Conservation (phyloP, 1,140 invertebrate genomes). For the Lamellibrachia luymesi region DNA sequence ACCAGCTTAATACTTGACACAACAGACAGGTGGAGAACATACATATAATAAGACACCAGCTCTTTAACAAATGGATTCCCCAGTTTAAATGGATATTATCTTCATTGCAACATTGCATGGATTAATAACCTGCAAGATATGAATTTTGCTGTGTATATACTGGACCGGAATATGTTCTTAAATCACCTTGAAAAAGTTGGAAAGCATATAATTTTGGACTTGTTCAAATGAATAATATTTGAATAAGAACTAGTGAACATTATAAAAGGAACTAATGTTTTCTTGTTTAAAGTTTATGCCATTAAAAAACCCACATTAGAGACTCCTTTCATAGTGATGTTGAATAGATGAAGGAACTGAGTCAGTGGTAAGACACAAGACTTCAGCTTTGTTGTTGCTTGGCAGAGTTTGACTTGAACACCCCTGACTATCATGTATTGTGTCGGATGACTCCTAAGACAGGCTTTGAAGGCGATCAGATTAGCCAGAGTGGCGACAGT, state of each 20-base stretch:
- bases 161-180: no score
- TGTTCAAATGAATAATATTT: neutral
- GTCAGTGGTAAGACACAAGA: neutral
- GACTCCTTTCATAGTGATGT: neutral
- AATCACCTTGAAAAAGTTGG: neutral
- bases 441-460: neutral
- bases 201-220: neutral
- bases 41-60: neutral
- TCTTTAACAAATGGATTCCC: neutral
- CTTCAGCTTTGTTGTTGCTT: neutral
- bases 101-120: no score
- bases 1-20: neutral
- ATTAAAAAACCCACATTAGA: neutral
- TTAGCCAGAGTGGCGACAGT: neutral
- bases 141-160: neutral
- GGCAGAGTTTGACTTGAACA: neutral
- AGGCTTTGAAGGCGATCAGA: neutral
- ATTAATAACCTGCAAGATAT: neutral
- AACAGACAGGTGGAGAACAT: neutral
- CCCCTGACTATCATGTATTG: neutral
- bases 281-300: neutral
- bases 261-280: neutral
- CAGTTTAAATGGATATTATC: neutral
- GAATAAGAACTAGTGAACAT: neutral
- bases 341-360: neutral